Percentiles rank a stretch among this genome's conserved stretches.
These are phyloP conservation scores for Astropecten irregularis DNA, from an alignment of 53 echinoderm and acorn worm genomes.

Conservation along the genomic window DNA sequence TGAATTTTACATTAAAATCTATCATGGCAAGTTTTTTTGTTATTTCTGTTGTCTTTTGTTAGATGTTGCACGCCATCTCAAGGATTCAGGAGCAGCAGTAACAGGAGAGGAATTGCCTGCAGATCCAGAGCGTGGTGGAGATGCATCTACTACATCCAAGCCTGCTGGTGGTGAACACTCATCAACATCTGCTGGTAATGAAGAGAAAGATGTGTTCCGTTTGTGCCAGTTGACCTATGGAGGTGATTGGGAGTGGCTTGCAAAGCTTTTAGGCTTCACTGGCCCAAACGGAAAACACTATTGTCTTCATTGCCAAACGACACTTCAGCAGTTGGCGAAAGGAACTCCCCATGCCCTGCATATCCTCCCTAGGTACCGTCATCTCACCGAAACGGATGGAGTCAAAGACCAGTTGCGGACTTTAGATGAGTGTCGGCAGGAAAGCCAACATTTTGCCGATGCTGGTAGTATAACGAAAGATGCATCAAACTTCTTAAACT, in stretches of 20 bases:
- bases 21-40: no score
- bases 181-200: background rate
- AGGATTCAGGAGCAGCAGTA: background rate
- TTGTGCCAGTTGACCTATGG: constrained; percentile 38
- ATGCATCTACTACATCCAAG: background rate
- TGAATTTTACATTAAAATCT: no score
- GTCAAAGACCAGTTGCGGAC: background rate
- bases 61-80: background rate
- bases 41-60: no score
- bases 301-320: constrained; percentile 22
- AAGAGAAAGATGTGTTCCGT: background rate
- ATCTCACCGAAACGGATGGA: background rate
- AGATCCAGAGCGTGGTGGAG: background rate
- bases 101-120: background rate
- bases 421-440: background rate
- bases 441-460: background rate
- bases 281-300: constrained; percentile 36
- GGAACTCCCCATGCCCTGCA: constrained; percentile 36
- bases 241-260: constrained; percentile 48
- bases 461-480: background rate
- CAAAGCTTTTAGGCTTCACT: constrained; percentile 6
- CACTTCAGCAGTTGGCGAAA: background rate
- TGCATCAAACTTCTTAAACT: constrained; percentile 1
- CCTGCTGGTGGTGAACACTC: no score
- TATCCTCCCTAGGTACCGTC: constrained; percentile 32